phyloP scores from a whole-genome alignment of 2,888 invertebrate species.

The Drosophila demipolita region DNA sequence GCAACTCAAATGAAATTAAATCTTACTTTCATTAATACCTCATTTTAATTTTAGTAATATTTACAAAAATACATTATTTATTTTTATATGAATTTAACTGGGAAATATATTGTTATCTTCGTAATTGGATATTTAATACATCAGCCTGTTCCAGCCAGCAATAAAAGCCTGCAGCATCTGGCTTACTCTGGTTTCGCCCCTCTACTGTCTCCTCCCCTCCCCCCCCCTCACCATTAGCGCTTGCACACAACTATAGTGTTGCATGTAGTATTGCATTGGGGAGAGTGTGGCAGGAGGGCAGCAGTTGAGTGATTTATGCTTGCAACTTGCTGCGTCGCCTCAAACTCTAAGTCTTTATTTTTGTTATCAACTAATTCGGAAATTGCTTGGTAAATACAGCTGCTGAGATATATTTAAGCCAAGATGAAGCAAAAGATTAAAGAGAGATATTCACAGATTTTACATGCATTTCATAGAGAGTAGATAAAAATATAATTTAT shows the following conservation, averaged over 20 bases:
- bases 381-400: slow-evolving; percentile 7
- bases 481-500: background rate
- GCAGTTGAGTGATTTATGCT: slow-evolving; percentile 14
- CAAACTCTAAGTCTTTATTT: background rate
- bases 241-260: background rate
- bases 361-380: slow-evolving; percentile 12
- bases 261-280: background rate
- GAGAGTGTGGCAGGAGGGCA: background rate
- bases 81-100: background rate
- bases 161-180: background rate
- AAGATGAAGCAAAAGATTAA: background rate
- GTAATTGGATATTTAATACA: slow-evolving; percentile 5
- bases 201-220: background rate
- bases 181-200: background rate
- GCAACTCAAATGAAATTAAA: too few relatives aligned
- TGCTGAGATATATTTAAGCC: background rate
- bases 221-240: too few relatives aligned
- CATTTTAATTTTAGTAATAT: background rate
- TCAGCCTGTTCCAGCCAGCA: background rate
- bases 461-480: background rate
- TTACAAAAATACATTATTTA: background rate
- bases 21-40: background rate
- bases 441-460: background rate
- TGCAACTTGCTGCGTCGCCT: background rate
- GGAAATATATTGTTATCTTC: background rate